These are phyloP conservation scores for Eupithecia dodoneata DNA, from an alignment of 2,888 invertebrate genomes.

Conservation along the genomic window DNA sequence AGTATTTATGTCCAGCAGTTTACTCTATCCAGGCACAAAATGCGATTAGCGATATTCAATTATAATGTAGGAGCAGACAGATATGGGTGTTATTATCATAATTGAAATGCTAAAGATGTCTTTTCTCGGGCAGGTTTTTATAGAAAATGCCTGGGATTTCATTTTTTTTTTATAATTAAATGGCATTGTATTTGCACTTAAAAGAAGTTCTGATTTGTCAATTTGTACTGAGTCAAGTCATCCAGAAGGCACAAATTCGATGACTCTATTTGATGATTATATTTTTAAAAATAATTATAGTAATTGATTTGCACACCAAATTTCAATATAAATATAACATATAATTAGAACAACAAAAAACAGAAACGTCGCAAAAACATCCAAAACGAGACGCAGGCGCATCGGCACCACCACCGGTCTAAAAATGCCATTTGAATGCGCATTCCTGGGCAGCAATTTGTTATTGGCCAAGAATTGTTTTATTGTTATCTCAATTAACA, in stretches of 20 bases:
- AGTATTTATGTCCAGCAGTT: not conserved
- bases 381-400: slow-evolving; percentile 28
- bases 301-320: not conserved
- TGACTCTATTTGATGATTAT: not conserved
- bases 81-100: not conserved
- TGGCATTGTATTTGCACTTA: not conserved
- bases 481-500: slow-evolving; percentile 14
- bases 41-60: not conserved
- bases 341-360: not conserved
- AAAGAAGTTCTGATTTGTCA: not conserved
- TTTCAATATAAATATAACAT: not conserved
- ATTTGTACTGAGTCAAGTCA: not conserved
- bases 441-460: slow-evolving; percentile 29
- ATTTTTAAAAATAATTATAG: not conserved
- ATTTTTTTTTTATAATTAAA: too few relatives aligned
- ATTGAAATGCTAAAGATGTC: not conserved
- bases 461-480: slow-evolving; percentile 20
- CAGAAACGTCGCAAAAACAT: slow-evolving; percentile 38
- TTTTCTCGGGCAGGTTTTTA: not conserved
- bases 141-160: not conserved
- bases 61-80: not conserved
- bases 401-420: slow-evolving; percentile 17
- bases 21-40: not conserved
- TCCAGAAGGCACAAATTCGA: not conserved
- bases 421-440: slow-evolving; percentile 39